Base-by-base conservation (phyloP, 2,113 vertebrate species). In the Cottus gobio region DNA sequence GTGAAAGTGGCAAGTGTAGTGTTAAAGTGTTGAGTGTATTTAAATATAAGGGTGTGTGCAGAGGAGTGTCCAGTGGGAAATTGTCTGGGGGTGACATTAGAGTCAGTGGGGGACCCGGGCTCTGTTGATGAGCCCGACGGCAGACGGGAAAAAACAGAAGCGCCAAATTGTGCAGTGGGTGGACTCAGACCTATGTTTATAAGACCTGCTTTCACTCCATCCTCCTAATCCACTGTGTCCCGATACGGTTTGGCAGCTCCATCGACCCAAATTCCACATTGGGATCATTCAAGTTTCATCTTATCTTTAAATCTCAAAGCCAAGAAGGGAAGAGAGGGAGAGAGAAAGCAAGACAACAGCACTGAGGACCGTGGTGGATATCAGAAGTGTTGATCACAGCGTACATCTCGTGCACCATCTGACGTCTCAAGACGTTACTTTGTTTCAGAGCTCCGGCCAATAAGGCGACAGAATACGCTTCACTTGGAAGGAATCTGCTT, bases 231-330 rank as follows among this genome's bases (percentile, higher is more conserved):
- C 57, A 0, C 58, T 20, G 36, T 73, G 71, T 68, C 75, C 56
- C 10, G 42, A 34, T 16, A 1, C 58, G 44, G 36, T 39, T 75
- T 9, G 10, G 75, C 12, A 9, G n/a, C 72, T 71, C 72, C 71
- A 37, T 72, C 50, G 69, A 85, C 74, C 81, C 79, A 58, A 2
- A 69, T 82, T 68, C 71, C 71, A 65, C 62, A 50, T 1, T 22
- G 61, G 46, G 9, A 79, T 78, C 84, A 80, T 89, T 83, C 84
- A 89, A 85, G 65, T 88, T 85, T 88, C 34, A 86, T 87, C 83
- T 83, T 79, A 76, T 87, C 72, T 85, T 24, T 48, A 68, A 82
- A 88, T 83, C 84, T 70, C 68, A 50, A 74, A 70, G 69, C 66
- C 69, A 46, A 75, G 71, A 71, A 16, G 10, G 64, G 18, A 56